Percentiles rank a stretch among this genome's conserved stretches.
phyloP scores from a whole-genome alignment of 1,140 invertebrate species.

The Drosophila albomicans region DNA sequence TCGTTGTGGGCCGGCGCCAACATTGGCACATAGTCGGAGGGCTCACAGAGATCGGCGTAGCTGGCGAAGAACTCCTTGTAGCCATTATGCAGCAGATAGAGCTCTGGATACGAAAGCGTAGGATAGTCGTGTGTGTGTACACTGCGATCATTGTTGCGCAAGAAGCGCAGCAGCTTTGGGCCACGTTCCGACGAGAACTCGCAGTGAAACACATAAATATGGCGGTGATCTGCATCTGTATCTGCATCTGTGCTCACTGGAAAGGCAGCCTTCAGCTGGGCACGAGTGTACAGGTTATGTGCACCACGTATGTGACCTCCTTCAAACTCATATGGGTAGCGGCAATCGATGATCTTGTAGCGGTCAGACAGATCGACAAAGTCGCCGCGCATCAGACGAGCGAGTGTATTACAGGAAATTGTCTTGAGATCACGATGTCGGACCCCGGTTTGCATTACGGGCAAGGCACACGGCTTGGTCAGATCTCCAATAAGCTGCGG shows the following conservation, averaged over 20 bases:
- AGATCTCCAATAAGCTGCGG: constrained; percentile 93
- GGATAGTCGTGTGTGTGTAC: constrained; percentile 95
- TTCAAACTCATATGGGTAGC: constrained; percentile 98
- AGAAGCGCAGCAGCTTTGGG: constrained; percentile 93
- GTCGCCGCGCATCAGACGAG: constrained; percentile 88
- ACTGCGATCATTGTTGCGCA: constrained; percentile 93
- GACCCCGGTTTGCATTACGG: constrained; percentile 88
- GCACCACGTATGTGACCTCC: constrained; percentile 96
- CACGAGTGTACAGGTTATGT: constrained; percentile 92
- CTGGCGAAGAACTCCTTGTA: constrained; percentile 94
- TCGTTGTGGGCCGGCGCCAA: constrained; percentile 89
- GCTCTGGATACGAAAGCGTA: constrained; percentile 94
- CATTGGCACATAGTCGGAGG: constrained; percentile 92
- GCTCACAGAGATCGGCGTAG: constrained; percentile 90
- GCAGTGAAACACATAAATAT: constrained; percentile 98
- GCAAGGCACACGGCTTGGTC: constrained; percentile 90
- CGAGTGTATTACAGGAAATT: constrained; percentile 91
- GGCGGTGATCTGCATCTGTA: constrained; percentile 82
- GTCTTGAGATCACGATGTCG: constrained; percentile 94
- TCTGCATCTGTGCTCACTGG: constrained; percentile 65
- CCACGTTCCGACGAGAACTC: constrained; percentile 98
- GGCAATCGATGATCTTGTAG: constrained; percentile 90
- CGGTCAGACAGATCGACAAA: constrained; percentile 87
- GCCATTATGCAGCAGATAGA: constrained; percentile 97
- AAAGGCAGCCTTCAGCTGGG: constrained; percentile 89